Conservation (phyloP, 2,797 vertebrate species). For the Peromyscus melanophrys region DNA sequence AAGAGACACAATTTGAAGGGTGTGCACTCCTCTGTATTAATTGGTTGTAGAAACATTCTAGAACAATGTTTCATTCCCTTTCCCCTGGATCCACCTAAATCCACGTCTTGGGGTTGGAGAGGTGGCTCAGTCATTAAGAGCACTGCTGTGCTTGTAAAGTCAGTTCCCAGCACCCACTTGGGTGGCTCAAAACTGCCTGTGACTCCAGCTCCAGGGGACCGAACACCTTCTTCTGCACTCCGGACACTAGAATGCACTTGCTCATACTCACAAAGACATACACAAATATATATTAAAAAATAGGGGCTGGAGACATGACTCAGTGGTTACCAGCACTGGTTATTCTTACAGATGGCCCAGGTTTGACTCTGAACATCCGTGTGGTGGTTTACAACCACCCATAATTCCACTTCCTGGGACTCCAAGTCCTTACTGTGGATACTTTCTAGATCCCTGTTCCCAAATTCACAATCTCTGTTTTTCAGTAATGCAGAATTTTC, state of each 20-base stretch:
- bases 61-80: conserved; percentile 3
- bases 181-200: neutral
- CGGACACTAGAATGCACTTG: neutral
- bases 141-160: neutral
- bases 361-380: neutral
- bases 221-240: neutral
- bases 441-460: neutral
- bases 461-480: neutral
- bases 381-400: no score
- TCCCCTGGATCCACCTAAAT: neutral
- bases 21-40: neutral
- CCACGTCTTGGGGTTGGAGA: neutral
- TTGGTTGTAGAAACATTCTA: neutral
- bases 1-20: neutral
- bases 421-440: neutral
- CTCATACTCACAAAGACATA: neutral
- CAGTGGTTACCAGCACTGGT: neutral
- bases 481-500: conserved; percentile 15
- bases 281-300: neutral
- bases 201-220: neutral
- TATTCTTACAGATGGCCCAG: neutral
- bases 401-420: neutral
- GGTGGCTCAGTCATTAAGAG: neutral
- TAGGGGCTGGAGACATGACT: no score
- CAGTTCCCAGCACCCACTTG: neutral